Conservation (phyloP, 2,888 invertebrate genomes). For the Caenorhabditis parvicauda region DNA sequence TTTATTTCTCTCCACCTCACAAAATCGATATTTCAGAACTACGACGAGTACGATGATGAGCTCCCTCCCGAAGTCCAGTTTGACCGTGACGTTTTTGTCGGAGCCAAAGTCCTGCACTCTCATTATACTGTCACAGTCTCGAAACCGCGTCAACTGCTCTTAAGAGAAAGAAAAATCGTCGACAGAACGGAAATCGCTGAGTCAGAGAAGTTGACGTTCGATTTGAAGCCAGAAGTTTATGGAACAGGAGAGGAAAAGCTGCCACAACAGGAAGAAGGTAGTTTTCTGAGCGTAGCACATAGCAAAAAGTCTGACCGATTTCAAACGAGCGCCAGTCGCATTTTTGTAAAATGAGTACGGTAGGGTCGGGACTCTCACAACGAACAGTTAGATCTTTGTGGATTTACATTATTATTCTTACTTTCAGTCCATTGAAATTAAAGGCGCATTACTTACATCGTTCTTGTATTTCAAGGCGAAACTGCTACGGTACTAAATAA, state of each 20-base stretch:
- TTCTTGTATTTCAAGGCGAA: too few species aligned
- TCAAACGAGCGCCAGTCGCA: too few species aligned
- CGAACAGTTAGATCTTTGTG: too few species aligned
- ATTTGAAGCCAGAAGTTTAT: slow-evolving; percentile 40
- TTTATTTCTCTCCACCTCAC: not conserved
- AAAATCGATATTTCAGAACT: slow-evolving; percentile 31
- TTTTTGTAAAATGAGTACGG: too few species aligned
- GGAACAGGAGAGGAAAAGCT: slow-evolving; percentile 9
- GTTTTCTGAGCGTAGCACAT: too few species aligned
- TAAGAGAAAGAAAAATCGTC: slow-evolving; percentile 24
- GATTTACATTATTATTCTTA: too few species aligned
- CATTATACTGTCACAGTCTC: slow-evolving; percentile 41
- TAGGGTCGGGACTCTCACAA: too few species aligned
- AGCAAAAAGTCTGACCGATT: too few species aligned
- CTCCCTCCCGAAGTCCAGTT: slow-evolving; percentile 57
- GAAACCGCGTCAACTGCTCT: slow-evolving; percentile 41
- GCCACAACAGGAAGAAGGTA: too few species aligned
- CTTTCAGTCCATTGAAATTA: too few species aligned
- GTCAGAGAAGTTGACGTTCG: slow-evolving; percentile 42
- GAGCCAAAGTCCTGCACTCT: slow-evolving; percentile 40
- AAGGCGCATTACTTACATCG: too few species aligned
- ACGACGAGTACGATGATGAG: slow-evolving; percentile 50
- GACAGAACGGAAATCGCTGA: slow-evolving; percentile 37
- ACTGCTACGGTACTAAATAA: too few species aligned
- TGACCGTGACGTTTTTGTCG: slow-evolving; percentile 52